Base-by-base conservation (phyloP, 2,113 vertebrate species). In the Colossoma macropomum region DNA sequence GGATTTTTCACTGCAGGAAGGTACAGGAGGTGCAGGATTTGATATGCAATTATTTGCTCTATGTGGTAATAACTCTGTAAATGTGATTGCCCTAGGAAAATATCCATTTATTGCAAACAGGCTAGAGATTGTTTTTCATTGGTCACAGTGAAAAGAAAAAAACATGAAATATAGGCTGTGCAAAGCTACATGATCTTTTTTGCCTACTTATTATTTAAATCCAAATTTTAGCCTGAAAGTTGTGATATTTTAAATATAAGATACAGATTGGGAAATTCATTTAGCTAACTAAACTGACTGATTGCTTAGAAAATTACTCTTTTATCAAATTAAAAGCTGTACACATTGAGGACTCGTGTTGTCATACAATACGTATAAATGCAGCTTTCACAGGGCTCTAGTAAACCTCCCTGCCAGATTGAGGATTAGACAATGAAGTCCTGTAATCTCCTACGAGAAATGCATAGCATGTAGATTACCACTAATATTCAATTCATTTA, bases 401-500 rank as follows among this genome's bases (percentile, higher is more conserved):
- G 38, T 45, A 15, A 70, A 74, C 32, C 52, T 54, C 38, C 32
- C 56, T 73, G 21, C 56, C 75, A 84, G 41, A 72, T 79, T 74
- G 48, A 79, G 71, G 60, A 84, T 75, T 75, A 77, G 1, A 15
- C 8, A 19, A 65, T 75, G 59, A 25, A 28, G 34, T 41, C 19
- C 45, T 78, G 63, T 85, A 63, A 71, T 71, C 13, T 76, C 73
- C 12, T 71, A 63, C 27, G 73, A 76, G 52, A 60, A 78, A 71
- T 71, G 63, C 65, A 60, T 76, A 76, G 66, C 81, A 83, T 75
- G 48, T 75, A 54, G 54, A 66, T 75, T 81, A n/a, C 62, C 32
- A 2, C 16, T 59, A 83, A 68, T 83, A 69, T 66, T 63, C 25
- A 62, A 52, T 75, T 81, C 56, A 59, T 54, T 28, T 65, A 38